Evolutionary conservation across 35 echinoderm and acorn worm species (phyloP).

Genomic region (Hemicentrotus pulcherrimus): DNA sequence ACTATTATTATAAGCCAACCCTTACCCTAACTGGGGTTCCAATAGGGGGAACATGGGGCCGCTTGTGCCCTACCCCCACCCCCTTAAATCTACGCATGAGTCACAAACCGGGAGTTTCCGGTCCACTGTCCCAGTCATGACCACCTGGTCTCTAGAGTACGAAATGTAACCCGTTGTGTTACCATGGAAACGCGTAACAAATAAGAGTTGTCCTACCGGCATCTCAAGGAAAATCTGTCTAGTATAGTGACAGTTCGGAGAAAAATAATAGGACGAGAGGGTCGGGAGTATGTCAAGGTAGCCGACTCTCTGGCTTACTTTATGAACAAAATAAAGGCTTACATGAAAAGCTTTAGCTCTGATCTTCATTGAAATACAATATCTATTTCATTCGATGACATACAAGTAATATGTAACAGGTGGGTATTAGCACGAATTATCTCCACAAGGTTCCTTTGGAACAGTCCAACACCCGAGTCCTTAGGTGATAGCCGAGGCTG

Average conservation of each 20-base stretch:
- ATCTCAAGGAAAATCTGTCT: neutral
- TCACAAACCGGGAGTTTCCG: neutral
- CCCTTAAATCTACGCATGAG: neutral
- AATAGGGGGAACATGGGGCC: too few relatives aligned
- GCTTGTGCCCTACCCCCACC: too few relatives aligned
- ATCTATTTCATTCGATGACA: too few relatives aligned
- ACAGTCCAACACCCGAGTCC: too few relatives aligned
- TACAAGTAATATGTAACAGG: too few relatives aligned
- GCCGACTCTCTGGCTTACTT: neutral
- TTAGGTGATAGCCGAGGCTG: too few relatives aligned
- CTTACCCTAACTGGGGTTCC: too few relatives aligned
- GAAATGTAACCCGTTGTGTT: constrained; percentile 7
- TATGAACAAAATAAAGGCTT: neutral
- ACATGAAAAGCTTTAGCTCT: too few relatives aligned
- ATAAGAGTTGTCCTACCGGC: neutral
- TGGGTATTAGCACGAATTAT: too few relatives aligned
- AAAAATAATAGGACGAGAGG: neutral
- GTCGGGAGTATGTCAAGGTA: neutral
- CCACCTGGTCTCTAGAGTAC: neutral
- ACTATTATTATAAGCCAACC: too few relatives aligned
- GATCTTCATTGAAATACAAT: too few relatives aligned
- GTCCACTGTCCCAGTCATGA: neutral
- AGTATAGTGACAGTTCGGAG: neutral
- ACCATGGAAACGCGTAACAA: neutral
- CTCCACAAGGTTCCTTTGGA: too few relatives aligned